Conservation (phyloP, 1,140 invertebrate species). For the Drosophila ironensis region DNA sequence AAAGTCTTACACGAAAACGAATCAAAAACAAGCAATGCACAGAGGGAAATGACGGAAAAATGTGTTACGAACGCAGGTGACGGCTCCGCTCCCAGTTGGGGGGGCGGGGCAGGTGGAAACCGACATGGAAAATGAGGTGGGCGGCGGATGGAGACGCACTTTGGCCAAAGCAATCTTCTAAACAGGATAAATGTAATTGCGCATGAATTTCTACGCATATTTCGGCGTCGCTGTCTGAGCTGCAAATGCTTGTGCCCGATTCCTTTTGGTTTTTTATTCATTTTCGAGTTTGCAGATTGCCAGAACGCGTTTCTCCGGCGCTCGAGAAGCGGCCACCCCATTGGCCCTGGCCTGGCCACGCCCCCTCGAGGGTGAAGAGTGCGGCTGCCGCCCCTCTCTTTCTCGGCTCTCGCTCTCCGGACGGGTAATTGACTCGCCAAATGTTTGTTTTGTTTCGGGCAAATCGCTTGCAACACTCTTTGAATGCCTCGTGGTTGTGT, state of each 20-base stretch:
- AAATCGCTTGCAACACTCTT: slow-evolving; percentile 81
- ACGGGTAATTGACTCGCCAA: slow-evolving; percentile 64
- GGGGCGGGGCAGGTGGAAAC: slow-evolving; percentile 13
- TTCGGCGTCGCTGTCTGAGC: slow-evolving; percentile 54
- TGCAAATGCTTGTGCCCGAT: slow-evolving; percentile 57
- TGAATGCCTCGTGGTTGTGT: slow-evolving; percentile 79
- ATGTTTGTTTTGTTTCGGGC: slow-evolving; percentile 71
- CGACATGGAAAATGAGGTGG: slow-evolving; percentile 11
- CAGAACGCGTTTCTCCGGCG: slow-evolving; percentile 33
- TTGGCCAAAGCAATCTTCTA: slow-evolving; percentile 79
- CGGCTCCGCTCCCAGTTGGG: background rate
- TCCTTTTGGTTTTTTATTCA: slow-evolving; percentile 4
- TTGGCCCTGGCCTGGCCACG: slow-evolving; percentile 58
- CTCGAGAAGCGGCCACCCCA: slow-evolving; percentile 29
- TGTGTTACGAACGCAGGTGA: slow-evolving; percentile 53
- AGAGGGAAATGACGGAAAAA: slow-evolving; percentile 67
- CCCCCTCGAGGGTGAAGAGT: slow-evolving; percentile 23
- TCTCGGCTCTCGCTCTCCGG: slow-evolving; percentile 22
- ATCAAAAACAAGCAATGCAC: slow-evolving; percentile 75
- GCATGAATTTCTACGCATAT: slow-evolving; percentile 82
- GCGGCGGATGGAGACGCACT: slow-evolving; percentile 70
- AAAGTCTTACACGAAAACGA: slow-evolving; percentile 67
- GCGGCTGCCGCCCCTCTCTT: slow-evolving; percentile 11
- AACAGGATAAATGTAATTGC: slow-evolving; percentile 82
- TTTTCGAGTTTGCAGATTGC: slow-evolving; percentile 39